Evolutionary conservation across 2,888 invertebrate genomes (phyloP).

Genomic region (Ophion ellenae): DNA sequence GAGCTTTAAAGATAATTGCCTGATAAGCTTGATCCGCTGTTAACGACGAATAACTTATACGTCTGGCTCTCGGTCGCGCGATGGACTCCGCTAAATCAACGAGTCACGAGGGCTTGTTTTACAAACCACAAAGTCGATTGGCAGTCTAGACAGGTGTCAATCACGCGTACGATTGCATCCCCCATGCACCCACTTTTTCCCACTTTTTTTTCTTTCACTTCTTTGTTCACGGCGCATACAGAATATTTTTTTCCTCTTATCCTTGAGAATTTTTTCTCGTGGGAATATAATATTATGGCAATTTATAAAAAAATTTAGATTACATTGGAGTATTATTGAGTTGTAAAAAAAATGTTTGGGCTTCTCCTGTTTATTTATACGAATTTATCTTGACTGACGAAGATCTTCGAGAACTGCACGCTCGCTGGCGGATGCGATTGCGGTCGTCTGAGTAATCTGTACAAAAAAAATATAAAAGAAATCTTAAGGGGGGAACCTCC

Average conservation of each 20-base stretch:
- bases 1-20: not conserved
- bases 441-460: no score
- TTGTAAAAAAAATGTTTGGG: no score
- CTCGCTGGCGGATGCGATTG: no score
- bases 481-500: no score
- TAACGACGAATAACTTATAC: not conserved
- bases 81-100: not conserved
- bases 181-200: not conserved
- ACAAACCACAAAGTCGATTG: not conserved
- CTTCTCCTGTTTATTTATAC: no score
- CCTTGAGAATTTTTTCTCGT: no score
- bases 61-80: not conserved
- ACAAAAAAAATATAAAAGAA: no score
- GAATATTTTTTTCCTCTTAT: not conserved
- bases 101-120: not conserved
- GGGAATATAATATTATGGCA: no score
- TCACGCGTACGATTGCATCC: not conserved
- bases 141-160: slow-evolving; percentile 23
- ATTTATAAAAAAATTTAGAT: no score
- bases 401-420: no score
- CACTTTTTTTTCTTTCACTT: not conserved
- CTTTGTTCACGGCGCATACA: not conserved
- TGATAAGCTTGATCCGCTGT: slow-evolving; percentile 46
- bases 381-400: no score
- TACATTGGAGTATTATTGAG: no score